A percentile compares a stretch with the other conserved stretches of the same genome.
phyloP scores from a whole-genome alignment of 2,797 vertebrate species.

The Lates japonicus region DNA sequence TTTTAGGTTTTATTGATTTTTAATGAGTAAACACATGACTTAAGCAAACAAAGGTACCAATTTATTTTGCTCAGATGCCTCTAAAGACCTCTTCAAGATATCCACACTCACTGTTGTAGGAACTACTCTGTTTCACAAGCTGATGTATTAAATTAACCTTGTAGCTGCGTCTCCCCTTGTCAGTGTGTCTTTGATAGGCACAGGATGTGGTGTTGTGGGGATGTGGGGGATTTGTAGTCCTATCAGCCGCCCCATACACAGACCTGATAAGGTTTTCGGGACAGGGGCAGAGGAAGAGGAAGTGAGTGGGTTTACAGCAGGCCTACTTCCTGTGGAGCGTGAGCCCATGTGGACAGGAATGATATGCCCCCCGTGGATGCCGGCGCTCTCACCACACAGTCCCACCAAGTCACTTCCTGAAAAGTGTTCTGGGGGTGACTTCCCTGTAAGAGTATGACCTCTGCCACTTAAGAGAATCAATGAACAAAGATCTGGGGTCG shows the following conservation, averaged over 20 bases:
- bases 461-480: too few species aligned
- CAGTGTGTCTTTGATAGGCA: constrained; percentile 81
- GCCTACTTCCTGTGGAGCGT: constrained; percentile 72
- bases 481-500: too few species aligned
- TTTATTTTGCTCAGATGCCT: constrained; percentile 4
- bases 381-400: constrained; percentile 59
- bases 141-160: constrained; percentile 3
- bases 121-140: constrained; percentile 14
- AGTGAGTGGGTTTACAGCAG: constrained; percentile 72
- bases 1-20: constrained; percentile 49
- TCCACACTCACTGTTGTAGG: background rate
- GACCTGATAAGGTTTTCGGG: constrained; percentile 80
- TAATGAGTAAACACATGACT: constrained; percentile 45
- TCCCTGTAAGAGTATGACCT: too few species aligned
- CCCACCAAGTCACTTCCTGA: constrained; percentile 79
- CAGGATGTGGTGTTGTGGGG: constrained; percentile 92
- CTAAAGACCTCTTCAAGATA: constrained; percentile 5
- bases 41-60: background rate
- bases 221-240: constrained; percentile 92
- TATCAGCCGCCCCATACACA: constrained; percentile 79
- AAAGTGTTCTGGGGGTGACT: too few species aligned
- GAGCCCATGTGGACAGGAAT: constrained; percentile 86
- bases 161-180: constrained; percentile 43
- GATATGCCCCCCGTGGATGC: constrained; percentile 90
- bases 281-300: constrained; percentile 79